A percentile compares a stretch with the other conserved stretches of the same genome.
Conservation (phyloP, 1,140 invertebrate species). For the Saccostrea echinata region DNA sequence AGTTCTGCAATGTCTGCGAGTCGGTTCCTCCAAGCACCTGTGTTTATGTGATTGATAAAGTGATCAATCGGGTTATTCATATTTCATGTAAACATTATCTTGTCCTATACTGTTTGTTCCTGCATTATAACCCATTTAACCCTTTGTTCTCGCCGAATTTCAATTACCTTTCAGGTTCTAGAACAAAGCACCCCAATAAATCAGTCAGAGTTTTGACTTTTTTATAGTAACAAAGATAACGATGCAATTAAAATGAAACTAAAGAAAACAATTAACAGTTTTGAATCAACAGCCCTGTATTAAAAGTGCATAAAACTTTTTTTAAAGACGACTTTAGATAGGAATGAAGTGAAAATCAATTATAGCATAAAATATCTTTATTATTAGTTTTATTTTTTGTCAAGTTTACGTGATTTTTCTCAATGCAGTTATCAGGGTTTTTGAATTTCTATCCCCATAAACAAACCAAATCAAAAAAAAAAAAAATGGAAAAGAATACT, state of each 20-base stretch:
- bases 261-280: not conserved
- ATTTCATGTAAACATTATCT: slow-evolving; percentile 23
- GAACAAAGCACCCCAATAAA: not conserved
- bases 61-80: slow-evolving; percentile 27
- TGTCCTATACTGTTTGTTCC: not conserved
- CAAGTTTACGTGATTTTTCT: no score
- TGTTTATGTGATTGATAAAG: slow-evolving; percentile 3
- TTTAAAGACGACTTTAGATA: no score
- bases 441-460: no score
- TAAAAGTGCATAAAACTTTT: no score
- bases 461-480: no score
- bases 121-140: slow-evolving; percentile 25
- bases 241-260: slow-evolving; percentile 32
- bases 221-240: not conserved
- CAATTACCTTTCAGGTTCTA: not conserved
- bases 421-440: no score
- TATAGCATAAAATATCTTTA: no score
- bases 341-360: no score
- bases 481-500: no score
- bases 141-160: slow-evolving; percentile 5
- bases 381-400: no score
- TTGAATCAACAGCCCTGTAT: not conserved
- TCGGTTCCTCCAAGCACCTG: slow-evolving; percentile 26
- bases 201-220: not conserved
- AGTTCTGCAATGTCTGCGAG: slow-evolving; percentile 26